A percentile compares a stretch with the other conserved stretches of the same genome.
These are phyloP conservation scores for Thereuonema tuberculata DNA, from an alignment of 1,140 invertebrate species.

Conservation along the genomic window DNA sequence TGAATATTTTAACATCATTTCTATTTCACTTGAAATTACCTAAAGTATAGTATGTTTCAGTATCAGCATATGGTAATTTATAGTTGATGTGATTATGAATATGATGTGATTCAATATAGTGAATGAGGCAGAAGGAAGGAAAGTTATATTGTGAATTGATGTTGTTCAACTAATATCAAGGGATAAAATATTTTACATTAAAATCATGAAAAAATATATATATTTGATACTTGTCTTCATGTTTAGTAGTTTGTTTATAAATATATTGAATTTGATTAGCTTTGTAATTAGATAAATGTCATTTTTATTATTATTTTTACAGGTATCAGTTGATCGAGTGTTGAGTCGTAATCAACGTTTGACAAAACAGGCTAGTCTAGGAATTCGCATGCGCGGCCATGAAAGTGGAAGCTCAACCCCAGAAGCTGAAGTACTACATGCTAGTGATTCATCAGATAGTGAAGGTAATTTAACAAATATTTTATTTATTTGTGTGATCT, in stretches of 20 bases:
- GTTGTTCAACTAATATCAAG: no score
- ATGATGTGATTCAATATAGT: no score
- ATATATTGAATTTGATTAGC: background rate
- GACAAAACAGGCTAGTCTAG: background rate
- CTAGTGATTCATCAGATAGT: conserved; percentile 2
- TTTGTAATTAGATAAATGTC: background rate
- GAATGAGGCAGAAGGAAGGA: no score
- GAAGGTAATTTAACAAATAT: conserved; percentile 4
- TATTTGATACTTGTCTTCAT: background rate
- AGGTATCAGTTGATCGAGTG: background rate
- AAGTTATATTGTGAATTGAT: no score
- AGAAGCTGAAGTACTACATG: conserved; percentile 1
- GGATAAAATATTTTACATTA: background rate
- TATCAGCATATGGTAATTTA: no score
- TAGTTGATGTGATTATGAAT: no score
- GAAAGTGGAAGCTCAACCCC: conserved; percentile 1
- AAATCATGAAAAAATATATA: background rate
- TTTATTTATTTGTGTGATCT: no score
- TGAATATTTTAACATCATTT: no score
- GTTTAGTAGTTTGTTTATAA: background rate
- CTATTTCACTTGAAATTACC: no score
- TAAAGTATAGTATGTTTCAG: no score
- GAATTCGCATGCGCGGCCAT: background rate
- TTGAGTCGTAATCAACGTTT: background rate
- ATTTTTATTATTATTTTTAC: background rate